A percentile compares a stretch with the other conserved stretches of the same genome.
phyloP scores from a whole-genome alignment of 2,113 vertebrate species.

The Alaudala cheleensis region DNA sequence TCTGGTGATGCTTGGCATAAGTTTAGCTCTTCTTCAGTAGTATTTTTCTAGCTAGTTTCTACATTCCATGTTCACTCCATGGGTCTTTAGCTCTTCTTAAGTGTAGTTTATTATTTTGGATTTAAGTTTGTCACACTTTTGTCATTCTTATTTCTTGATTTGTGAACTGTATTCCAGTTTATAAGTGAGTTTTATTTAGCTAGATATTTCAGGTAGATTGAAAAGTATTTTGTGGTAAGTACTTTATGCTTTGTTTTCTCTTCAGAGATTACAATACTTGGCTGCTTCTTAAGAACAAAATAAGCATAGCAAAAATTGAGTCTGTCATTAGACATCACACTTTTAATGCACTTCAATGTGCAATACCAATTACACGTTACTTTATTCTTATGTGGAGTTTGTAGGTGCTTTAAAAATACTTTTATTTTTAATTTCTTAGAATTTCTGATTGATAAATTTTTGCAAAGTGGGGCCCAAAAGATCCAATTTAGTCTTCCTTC shows the following conservation, averaged over 20 bases:
- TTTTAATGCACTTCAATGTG: neutral
- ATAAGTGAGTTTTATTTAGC: neutral
- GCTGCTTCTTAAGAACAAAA: neutral
- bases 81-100: neutral
- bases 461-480: neutral
- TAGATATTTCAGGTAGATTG: neutral
- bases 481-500: neutral
- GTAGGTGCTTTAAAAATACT: neutral
- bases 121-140: neutral
- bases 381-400: neutral
- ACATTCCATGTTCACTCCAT: neutral
- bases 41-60: neutral
- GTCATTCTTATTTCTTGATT: neutral
- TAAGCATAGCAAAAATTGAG: neutral
- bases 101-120: neutral
- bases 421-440: neutral
- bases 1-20: fast-evolving
- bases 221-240: neutral
- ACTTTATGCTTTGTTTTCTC: neutral
- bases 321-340: neutral
- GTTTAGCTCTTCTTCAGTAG: neutral
- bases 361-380: neutral
- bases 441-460: neutral
- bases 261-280: neutral
- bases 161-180: neutral